These are phyloP conservation scores for Eilema griseolum DNA, from an alignment of 2,888 invertebrate genomes.

Conservation along the genomic window DNA sequence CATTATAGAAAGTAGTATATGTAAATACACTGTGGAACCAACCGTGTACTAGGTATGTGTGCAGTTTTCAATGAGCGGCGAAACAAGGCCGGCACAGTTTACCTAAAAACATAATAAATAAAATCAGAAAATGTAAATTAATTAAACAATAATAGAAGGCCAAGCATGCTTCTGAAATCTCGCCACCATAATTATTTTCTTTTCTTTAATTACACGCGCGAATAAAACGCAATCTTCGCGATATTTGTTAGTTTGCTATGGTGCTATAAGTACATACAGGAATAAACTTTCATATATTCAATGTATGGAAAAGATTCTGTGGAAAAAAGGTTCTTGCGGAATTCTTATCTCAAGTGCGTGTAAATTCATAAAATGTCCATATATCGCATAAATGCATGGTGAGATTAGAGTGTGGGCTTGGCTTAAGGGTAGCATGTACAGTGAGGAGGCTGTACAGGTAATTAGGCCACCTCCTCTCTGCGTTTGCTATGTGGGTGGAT, in stretches of 20 bases:
- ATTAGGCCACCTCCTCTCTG: too few species aligned
- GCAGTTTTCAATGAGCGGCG: slow-evolving; percentile 20
- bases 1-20: slow-evolving; percentile 28
- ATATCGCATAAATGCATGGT: background rate
- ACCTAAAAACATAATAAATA: slow-evolving; percentile 37
- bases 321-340: too few species aligned
- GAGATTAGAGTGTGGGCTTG: background rate
- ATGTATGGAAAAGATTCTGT: too few species aligned
- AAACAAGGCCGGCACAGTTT: slow-evolving; percentile 12
- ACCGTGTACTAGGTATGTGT: background rate
- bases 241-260: background rate
- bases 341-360: too few species aligned
- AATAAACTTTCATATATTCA: background rate
- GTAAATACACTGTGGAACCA: slow-evolving; percentile 25
- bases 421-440: background rate
- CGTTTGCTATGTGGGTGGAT: too few species aligned
- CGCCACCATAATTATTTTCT: too few species aligned
- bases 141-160: background rate
- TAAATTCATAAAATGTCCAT: too few species aligned
- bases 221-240: too few species aligned
- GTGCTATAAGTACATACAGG: background rate
- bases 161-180: background rate
- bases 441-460: too few species aligned
- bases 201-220: background rate
- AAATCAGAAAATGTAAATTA: background rate